phyloP scores from a whole-genome alignment of 1,140 invertebrate genomes.

The Drosophila pandora region DNA sequence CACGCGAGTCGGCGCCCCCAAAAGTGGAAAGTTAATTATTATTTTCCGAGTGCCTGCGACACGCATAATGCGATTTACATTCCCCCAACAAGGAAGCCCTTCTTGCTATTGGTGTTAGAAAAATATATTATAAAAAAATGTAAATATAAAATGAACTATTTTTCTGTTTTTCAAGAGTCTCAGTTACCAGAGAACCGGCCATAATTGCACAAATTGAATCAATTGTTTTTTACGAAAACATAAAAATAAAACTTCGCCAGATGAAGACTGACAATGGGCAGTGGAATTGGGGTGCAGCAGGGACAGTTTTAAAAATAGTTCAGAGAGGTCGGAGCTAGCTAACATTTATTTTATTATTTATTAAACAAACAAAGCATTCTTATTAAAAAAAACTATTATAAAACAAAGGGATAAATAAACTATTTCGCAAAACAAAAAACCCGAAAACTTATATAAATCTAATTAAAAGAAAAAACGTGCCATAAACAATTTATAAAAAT shows the following conservation, averaged over 20 bases:
- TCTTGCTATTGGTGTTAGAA: too few species aligned
- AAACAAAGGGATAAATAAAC: too few species aligned
- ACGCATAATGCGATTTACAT: conserved; percentile 58
- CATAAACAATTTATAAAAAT: too few species aligned
- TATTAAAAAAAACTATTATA: too few species aligned
- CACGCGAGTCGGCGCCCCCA: conserved; percentile 59
- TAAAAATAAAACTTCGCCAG: conserved; percentile 41
- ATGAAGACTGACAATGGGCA: conserved; percentile 53
- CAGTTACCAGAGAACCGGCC: conserved; percentile 11
- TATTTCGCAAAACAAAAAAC: too few species aligned
- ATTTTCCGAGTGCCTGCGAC: conserved; percentile 35
- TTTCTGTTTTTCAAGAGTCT: not conserved
- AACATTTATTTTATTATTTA: not conserved
- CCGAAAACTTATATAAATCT: too few species aligned
- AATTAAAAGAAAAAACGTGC: too few species aligned
- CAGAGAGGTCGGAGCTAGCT: not conserved
- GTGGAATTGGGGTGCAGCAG: conserved; percentile 7
- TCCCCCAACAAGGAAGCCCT: conserved; percentile 28
- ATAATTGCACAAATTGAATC: conserved; percentile 63
- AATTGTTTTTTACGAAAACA: conserved; percentile 67
- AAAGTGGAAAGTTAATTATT: conserved; percentile 69
- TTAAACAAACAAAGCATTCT: not conserved
- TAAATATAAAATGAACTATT: not conserved
- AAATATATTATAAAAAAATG: not conserved
- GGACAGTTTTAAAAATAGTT: not conserved